Evolutionary conservation across 2,113 vertebrate genomes (phyloP).

Genomic region (Eurystomus gularis): DNA sequence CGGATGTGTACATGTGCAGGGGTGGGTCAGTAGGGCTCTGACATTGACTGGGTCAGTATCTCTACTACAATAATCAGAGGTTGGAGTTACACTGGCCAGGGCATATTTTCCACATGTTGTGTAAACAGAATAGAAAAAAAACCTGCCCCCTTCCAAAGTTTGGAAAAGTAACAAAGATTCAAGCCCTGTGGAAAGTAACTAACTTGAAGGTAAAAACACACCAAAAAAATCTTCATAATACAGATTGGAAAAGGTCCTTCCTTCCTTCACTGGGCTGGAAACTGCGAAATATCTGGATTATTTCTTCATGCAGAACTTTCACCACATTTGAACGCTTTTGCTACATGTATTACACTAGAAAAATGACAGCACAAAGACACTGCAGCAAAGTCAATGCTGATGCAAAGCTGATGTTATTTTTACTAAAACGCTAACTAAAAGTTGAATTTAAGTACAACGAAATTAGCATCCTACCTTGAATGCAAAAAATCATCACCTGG

Average conservation of each 20-base stretch:
- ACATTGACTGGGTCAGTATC: too few species aligned
- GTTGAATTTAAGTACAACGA: not conserved
- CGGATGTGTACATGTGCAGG: not conserved
- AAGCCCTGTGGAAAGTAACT: not conserved
- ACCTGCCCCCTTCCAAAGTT: not conserved
- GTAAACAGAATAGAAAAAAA: not conserved
- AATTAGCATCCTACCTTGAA: too few species aligned
- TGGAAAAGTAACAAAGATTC: not conserved
- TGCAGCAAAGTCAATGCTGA: not conserved
- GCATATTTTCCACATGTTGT: not conserved
- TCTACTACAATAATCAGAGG: not conserved
- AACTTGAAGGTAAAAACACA: not conserved
- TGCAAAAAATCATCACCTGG: too few species aligned
- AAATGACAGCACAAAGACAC: not conserved
- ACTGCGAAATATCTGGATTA: not conserved
- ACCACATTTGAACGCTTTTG: not conserved
- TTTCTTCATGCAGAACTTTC: not conserved
- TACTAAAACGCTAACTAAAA: not conserved
- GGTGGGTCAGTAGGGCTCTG: accelerated
- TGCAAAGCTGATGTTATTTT: not conserved
- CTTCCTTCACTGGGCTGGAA: not conserved
- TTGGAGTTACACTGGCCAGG: not conserved
- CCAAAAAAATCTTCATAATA: not conserved
- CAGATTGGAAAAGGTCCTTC: not conserved
- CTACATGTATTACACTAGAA: not conserved